Base-by-base conservation (phyloP, 2,888 invertebrate species). In the Gandaritis pyraliata region DNA sequence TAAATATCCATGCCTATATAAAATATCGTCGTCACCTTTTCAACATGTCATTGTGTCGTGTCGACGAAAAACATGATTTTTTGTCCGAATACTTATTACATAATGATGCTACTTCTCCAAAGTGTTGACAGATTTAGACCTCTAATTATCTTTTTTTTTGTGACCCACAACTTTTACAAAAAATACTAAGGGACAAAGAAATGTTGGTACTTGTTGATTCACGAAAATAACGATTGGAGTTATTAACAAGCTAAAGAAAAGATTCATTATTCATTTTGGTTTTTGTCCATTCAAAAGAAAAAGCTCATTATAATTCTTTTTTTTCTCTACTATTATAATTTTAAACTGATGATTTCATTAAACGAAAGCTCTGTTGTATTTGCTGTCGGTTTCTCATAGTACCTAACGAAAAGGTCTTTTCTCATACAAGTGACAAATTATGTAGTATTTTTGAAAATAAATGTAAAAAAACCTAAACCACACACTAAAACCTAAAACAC, bases 61-160 rank as follows among this genome's bases (percentile, higher is more conserved):
- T 41, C 23, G 18, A 12, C n/a, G n/a, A n/a, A n/a, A n/a, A n/a
- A n/a, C 29, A n/a, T 47, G 33, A 30, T 29, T 47, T 47, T 65
- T 61, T 61, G 60, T 61, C 61, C 59, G 11, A 50, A 58, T 60
- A 33, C n/a, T n/a, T n/a, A 39, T 36, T 50, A 70, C 69, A 56
- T 64, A 60, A 33, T 55, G 65, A 30, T 60, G 36, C 58, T 50
- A 33, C 61, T 58, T 64, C 53, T 43, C 49, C 36, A 41, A 49
- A 48, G 43, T 49, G 65, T 52, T 70, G 65, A 70, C 60, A 65
- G 68, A 70, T 65, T 61, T 59, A 45, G 63, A 58, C 41, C 58
- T 61, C 55, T 70, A 69, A 70, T 70, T 64, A 67, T 54, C 48
- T 61, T 68, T 70, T 68, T 70, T 65, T 48, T 65, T 48, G 7